Percentiles rank a stretch among this genome's conserved stretches.
These are phyloP conservation scores for Euzetes globulus DNA, from an alignment of 2,888 invertebrate genomes.

Conservation along the genomic window DNA sequence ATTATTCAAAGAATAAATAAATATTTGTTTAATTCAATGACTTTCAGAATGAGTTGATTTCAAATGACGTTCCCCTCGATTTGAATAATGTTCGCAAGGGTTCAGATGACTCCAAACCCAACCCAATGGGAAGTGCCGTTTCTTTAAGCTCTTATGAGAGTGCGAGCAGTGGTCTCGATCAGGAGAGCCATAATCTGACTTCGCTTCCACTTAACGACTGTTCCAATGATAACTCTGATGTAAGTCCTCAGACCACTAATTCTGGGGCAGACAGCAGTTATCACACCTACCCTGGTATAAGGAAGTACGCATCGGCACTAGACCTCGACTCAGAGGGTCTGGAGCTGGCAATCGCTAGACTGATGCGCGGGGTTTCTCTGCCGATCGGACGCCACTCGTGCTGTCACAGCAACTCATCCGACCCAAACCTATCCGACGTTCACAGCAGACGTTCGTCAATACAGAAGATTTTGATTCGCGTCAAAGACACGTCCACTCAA, in stretches of 20 bases:
- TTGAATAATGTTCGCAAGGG: background rate
- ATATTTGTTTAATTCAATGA: background rate
- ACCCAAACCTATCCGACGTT: constrained; percentile 1
- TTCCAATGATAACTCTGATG: background rate
- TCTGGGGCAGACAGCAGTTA: constrained; percentile 32
- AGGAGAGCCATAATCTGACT: background rate
- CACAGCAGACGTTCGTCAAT: constrained; percentile 11
- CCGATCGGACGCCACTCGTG: constrained; percentile 11
- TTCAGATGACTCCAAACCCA: background rate
- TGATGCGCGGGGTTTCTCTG: background rate
- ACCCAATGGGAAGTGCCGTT: background rate
- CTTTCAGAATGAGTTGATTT: background rate
- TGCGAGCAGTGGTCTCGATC: constrained; percentile 26
- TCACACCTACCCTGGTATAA: constrained; percentile 31
- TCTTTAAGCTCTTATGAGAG: constrained; percentile 30
- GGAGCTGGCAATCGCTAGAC: background rate
- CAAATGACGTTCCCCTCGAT: background rate
- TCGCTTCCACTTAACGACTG: constrained; percentile 3
- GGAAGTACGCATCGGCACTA: constrained; percentile 24
- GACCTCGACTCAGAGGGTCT: constrained; percentile 11
- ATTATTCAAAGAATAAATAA: background rate
- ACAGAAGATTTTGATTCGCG: background rate
- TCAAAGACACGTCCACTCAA: constrained; percentile 29
- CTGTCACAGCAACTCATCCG: constrained; percentile 26
- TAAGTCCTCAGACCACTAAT: constrained; percentile 31